Percentiles rank a stretch among this genome's conserved stretches.
Conservation (phyloP, 2,888 invertebrate species). For the Drosophila ustulata region DNA sequence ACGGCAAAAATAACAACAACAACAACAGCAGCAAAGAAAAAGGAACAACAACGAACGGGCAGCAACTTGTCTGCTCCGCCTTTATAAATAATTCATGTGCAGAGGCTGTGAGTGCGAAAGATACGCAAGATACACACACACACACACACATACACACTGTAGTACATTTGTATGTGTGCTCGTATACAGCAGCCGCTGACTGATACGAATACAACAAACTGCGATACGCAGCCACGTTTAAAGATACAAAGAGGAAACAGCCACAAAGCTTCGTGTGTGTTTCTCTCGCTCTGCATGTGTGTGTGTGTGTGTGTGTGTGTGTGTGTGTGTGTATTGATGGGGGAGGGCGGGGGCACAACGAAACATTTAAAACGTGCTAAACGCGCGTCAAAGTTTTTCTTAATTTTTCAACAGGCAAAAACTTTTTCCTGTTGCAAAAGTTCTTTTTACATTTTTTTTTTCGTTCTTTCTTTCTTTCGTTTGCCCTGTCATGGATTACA, state of each 20-base stretch:
- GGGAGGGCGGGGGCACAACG: conserved; percentile 45
- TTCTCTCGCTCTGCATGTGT: conserved; percentile 19
- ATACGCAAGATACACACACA: conserved; percentile 73
- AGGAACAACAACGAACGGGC: conserved; percentile 57
- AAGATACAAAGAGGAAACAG: conserved; percentile 69
- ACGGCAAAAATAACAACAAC: conserved; percentile 44
- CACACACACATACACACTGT: conserved; percentile 43
- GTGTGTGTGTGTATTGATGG: conserved; percentile 19
- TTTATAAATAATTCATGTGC: conserved; percentile 85
- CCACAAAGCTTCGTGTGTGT: conserved; percentile 59
- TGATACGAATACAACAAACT: conserved; percentile 42
- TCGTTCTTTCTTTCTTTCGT: conserved; percentile 6
- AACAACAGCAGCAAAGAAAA: conserved; percentile 47
- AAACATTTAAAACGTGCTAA: conserved; percentile 81
- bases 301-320: conserved; percentile 19
- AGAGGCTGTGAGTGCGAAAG: conserved; percentile 73
- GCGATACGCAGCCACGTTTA: conserved; percentile 71
- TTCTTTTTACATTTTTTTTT: conserved; percentile 38
- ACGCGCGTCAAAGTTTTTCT: conserved; percentile 81
- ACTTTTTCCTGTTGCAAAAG: conserved; percentile 53
- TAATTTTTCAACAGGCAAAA: conserved; percentile 75
- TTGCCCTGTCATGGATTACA: conserved; percentile 63
- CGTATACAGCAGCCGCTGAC: conserved; percentile 25
- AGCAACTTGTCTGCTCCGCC: conserved; percentile 85
- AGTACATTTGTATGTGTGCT: conserved; percentile 29